These are phyloP conservation scores for Glomeris marginata DNA, from an alignment of 2,888 invertebrate genomes.

Conservation along the genomic window DNA sequence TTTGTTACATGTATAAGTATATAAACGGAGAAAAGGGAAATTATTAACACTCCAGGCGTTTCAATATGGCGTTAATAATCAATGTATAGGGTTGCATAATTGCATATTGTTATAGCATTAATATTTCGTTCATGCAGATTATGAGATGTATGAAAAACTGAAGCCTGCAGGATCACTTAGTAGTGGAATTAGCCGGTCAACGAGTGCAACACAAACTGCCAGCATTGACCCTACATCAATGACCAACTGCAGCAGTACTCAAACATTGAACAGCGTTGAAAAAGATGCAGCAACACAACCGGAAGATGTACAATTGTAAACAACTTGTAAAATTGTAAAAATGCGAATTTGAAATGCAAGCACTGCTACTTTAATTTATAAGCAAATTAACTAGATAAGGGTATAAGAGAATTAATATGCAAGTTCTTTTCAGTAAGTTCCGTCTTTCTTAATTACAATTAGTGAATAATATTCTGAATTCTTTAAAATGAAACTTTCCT, in stretches of 20 bases:
- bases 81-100: not conserved
- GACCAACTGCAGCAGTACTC: constrained; percentile 16
- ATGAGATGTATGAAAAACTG: constrained; percentile 16
- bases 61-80: not conserved
- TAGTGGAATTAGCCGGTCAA: constrained; percentile 15
- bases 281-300: constrained; percentile 9
- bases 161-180: constrained; percentile 13
- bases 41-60: not conserved
- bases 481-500: no score
- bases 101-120: not conserved
- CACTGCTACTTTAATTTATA: no score
- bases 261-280: constrained; percentile 13
- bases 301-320: constrained; percentile 16
- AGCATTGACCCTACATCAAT: constrained; percentile 8
- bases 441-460: no score
- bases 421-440: no score
- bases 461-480: no score
- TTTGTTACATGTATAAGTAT: no score
- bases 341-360: no score
- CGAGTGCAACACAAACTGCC: constrained; percentile 16
- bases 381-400: no score
- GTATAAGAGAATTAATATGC: no score
- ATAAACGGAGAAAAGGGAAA: no score
- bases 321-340: no score
- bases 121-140: constrained; percentile 10